Evolutionary conservation across 2,888 invertebrate species (phyloP).

Genomic region (Apamea crenata): DNA sequence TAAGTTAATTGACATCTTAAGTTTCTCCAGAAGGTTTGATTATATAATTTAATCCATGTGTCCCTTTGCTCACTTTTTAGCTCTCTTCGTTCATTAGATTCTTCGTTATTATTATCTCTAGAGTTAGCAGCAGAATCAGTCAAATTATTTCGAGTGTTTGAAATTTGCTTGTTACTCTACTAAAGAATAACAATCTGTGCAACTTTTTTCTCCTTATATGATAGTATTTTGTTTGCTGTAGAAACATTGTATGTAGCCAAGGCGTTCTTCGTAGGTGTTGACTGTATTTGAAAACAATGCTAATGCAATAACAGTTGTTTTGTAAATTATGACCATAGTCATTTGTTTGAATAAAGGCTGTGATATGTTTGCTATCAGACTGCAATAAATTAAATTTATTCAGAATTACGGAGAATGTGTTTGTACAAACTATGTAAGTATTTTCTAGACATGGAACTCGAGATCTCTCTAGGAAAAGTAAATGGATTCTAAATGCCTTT

Average conservation of each 20-base stretch:
- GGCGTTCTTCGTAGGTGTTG: constrained; percentile 45
- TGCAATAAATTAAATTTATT: constrained; percentile 7
- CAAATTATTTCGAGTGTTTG: background rate
- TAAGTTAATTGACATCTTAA: too few relatives aligned
- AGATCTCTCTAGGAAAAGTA: background rate
- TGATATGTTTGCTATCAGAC: background rate
- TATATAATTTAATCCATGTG: background rate
- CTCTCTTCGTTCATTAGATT: background rate
- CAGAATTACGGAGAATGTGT: background rate
- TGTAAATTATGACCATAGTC: background rate
- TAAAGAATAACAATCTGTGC: background rate
- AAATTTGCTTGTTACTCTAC: background rate
- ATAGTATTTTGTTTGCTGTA: constrained; percentile 57
- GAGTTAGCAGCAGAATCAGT: background rate
- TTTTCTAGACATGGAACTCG: background rate
- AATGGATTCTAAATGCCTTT: constrained; percentile 9
- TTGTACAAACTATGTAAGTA: background rate
- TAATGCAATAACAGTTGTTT: constrained; percentile 15
- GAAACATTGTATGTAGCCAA: constrained; percentile 55
- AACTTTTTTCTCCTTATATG: background rate
- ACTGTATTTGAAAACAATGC: constrained; percentile 19
- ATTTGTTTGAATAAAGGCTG: background rate
- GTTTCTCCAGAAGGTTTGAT: background rate
- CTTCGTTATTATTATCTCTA: background rate
- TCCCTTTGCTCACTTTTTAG: background rate